Conservation (phyloP, 2,888 invertebrate genomes). For the Noctua comes region DNA sequence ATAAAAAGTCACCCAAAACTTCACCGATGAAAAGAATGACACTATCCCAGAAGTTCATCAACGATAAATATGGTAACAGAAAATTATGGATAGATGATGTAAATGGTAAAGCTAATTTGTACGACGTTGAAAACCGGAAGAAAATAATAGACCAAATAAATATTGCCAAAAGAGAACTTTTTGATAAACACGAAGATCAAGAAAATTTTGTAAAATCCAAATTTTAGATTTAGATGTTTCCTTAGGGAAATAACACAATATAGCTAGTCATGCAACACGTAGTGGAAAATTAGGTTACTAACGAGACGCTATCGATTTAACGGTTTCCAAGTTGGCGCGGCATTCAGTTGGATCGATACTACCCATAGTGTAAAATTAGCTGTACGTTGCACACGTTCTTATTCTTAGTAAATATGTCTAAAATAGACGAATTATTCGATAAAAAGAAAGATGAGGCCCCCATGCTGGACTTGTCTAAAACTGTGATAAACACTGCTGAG, state of each 20-base stretch:
- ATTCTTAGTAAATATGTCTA: conserved; percentile 88
- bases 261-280: conserved; percentile 80
- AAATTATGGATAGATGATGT: conserved; percentile 87
- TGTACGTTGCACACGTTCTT: conserved; percentile 63
- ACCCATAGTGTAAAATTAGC: conserved; percentile 59
- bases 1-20: conserved; percentile 83
- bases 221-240: conserved; percentile 65
- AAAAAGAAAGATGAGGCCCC: conserved; percentile 96
- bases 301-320: conserved; percentile 79
- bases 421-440: conserved; percentile 95
- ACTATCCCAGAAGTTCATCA: conserved; percentile 89
- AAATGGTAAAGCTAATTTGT: conserved; percentile 77
- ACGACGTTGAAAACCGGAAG: conserved; percentile 83
- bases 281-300: conserved; percentile 80
- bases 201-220: conserved; percentile 77
- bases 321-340: conserved; percentile 76
- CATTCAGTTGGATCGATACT: conserved; percentile 81
- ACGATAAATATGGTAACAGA: conserved; percentile 89
- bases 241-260: conserved; percentile 64
- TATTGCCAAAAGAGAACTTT: conserved; percentile 80
- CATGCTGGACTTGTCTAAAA: conserved; percentile 95
- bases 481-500: conserved; percentile 94
- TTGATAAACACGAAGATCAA: conserved; percentile 79
- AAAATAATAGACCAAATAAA: conserved; percentile 83
- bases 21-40: conserved; percentile 84